phyloP scores from a whole-genome alignment of 2,797 vertebrate genomes.

The Podargus strigoides region DNA sequence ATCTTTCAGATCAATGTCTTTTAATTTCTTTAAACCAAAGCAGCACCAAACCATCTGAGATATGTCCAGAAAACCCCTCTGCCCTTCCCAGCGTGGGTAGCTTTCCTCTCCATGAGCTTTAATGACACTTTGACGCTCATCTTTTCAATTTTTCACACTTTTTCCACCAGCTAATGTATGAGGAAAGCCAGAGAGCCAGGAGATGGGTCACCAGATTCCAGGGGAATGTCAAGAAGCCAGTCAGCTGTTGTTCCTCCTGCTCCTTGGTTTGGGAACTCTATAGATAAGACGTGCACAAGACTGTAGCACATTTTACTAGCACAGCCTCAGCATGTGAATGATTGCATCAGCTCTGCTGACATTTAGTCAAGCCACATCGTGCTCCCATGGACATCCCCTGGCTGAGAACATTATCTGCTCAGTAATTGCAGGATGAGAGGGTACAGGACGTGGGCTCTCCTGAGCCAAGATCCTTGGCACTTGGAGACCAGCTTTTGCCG shows the following conservation, averaged over 20 bases:
- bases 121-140: not conserved
- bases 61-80: too few relatives aligned
- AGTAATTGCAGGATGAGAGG: not conserved
- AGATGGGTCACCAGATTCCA: not conserved
- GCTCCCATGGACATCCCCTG: not conserved
- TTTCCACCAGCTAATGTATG: fast-evolving
- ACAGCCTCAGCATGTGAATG: not conserved
- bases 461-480: not conserved
- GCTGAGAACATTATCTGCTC: not conserved
- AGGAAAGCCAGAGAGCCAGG: not conserved
- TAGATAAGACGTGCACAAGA: not conserved
- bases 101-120: not conserved
- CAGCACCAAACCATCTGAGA: too few relatives aligned
- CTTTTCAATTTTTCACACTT: not conserved
- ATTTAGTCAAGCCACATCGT: not conserved
- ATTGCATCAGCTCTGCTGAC: not conserved
- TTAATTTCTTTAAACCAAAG: too few relatives aligned
- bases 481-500: not conserved
- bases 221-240: not conserved
- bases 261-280: not conserved
- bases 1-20: too few relatives aligned
- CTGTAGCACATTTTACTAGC: not conserved
- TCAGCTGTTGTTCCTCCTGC: not conserved
- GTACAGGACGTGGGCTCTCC: not conserved
- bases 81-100: not conserved